Evolutionary conservation across 2,113 vertebrate genomes (phyloP).

Genomic region (Nothoprocta perdicaria): DNA sequence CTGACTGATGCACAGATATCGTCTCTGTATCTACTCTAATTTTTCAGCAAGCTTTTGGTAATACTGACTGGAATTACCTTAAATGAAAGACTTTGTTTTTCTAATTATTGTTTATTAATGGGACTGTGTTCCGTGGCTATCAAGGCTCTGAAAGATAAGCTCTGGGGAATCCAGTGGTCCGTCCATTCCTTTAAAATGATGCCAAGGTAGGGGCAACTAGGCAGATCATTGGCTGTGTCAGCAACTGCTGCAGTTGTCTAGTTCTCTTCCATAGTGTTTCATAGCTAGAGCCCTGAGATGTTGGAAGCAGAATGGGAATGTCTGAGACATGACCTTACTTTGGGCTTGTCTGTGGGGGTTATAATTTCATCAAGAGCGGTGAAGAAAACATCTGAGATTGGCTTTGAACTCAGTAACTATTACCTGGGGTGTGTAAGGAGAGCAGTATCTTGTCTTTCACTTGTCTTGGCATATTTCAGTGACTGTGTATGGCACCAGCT

Average conservation of each 20-base stretch:
- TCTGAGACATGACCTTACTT: background rate
- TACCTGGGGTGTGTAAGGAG: background rate
- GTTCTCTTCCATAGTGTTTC: fast-evolving
- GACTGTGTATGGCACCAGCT: fast-evolving
- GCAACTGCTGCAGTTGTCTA: background rate
- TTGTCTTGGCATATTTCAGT: background rate
- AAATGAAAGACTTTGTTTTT: background rate
- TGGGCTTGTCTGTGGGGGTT: background rate
- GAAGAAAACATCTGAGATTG: background rate
- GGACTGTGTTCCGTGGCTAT: background rate
- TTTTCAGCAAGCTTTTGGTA: background rate
- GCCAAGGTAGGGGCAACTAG: background rate
- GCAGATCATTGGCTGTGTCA: background rate
- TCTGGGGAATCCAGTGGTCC: background rate
- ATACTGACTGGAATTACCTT: background rate
- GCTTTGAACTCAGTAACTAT: background rate
- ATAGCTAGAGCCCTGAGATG: background rate
- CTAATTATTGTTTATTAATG: fast-evolving
- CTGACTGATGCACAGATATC: background rate
- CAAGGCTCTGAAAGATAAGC: fast-evolving
- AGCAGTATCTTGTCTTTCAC: background rate
- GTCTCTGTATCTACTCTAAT: background rate
- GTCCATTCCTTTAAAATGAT: background rate
- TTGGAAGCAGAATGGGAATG: fast-evolving
- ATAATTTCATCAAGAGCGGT: background rate